phyloP scores from a whole-genome alignment of 2,113 vertebrate species.

The Clupea harengus region DNA sequence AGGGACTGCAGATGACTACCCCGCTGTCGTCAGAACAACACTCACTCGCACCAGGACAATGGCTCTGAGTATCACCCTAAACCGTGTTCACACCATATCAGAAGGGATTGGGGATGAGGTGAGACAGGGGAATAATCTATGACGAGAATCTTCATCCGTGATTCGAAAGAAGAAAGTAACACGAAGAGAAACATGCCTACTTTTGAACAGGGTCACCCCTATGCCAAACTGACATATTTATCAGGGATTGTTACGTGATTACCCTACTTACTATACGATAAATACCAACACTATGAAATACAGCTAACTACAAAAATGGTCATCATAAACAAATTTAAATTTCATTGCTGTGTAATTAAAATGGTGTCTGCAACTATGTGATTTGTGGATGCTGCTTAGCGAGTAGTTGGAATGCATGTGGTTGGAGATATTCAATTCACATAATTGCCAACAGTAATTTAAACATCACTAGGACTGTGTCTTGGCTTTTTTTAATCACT shows the following conservation, averaged over 20 bases:
- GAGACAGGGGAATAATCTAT: not conserved
- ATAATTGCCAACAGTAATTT: not conserved
- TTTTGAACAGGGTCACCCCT: not conserved
- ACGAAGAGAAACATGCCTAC: not conserved
- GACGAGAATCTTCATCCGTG: not conserved
- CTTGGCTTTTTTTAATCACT: constrained; percentile 5
- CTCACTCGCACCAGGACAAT: not conserved
- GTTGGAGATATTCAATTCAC: not conserved
- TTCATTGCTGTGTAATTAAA: not conserved
- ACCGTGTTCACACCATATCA: not conserved
- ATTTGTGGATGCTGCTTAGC: not conserved
- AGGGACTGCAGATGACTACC: not conserved
- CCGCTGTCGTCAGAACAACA: not conserved
- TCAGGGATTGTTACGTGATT: not conserved
- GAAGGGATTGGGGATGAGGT: not conserved
- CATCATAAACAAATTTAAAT: not conserved
- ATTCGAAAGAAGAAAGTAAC: not conserved
- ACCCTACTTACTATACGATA: not conserved
- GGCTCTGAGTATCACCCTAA: not conserved
- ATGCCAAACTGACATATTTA: not conserved
- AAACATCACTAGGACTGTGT: not conserved
- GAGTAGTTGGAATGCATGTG: not conserved
- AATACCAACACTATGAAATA: not conserved
- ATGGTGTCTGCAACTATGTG: not conserved
- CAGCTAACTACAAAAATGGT: not conserved